A percentile compares a stretch with the other conserved stretches of the same genome.
phyloP scores from a whole-genome alignment of 2,113 vertebrate species.

The Pelvicachromis taeniatus region DNA sequence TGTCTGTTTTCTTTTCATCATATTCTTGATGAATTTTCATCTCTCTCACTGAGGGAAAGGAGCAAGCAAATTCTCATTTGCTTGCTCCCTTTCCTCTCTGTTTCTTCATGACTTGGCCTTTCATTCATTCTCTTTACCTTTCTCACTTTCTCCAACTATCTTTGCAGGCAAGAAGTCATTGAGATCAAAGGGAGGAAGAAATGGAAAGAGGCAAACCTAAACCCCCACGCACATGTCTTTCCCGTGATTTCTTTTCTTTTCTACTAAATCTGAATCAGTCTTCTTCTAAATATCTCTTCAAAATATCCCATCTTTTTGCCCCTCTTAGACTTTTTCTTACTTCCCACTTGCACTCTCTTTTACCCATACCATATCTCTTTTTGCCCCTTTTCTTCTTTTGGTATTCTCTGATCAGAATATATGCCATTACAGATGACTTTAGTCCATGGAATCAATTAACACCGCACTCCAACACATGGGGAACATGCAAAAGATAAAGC shows the following conservation, averaged over 20 bases:
- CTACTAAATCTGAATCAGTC: conserved; percentile 7
- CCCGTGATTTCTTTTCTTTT: conserved; percentile 8
- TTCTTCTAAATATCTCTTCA: conserved; percentile 3
- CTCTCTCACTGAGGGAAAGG: not conserved
- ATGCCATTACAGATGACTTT: not conserved
- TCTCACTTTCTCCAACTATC: conserved; percentile 34
- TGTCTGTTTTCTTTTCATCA: conserved; percentile 1
- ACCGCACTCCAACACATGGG: not conserved
- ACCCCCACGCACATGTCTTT: conserved; percentile 23
- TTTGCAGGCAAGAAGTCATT: conserved; percentile 34
- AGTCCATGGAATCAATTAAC: conserved; percentile 5
- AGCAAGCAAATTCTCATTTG: conserved; percentile 25
- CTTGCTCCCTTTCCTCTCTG: conserved; percentile 34
- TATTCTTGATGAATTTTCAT: conserved; percentile 16
- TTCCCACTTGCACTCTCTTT: not conserved
- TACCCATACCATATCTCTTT: not conserved
- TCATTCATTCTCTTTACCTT: conserved; percentile 31
- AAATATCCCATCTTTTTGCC: not conserved
- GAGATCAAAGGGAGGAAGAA: conserved; percentile 51
- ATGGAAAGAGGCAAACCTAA: conserved; percentile 34
- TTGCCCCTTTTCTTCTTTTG: not conserved
- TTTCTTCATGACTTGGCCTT: conserved; percentile 15
- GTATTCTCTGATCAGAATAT: not conserved
- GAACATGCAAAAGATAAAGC: not conserved
- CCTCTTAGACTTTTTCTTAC: not conserved